phyloP scores from a whole-genome alignment of 2,113 vertebrate genomes.

The Festucalex cinctus region DNA sequence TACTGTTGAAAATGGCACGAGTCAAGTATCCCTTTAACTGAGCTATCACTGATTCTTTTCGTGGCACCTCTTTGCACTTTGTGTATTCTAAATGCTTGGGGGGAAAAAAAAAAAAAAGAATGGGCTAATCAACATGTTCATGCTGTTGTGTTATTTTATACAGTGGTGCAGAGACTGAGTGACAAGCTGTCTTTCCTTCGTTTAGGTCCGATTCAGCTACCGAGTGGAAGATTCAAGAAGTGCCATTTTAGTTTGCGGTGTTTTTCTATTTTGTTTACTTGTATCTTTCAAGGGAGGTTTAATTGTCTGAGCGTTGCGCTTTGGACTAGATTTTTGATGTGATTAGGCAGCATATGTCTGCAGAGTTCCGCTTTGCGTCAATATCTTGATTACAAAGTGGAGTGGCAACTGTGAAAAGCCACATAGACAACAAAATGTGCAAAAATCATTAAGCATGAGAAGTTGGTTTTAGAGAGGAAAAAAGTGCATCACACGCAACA shows the following conservation, averaged over 20 bases:
- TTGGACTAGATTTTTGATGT: slow-evolving; percentile 58
- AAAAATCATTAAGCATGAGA: not conserved
- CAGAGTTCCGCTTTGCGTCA: slow-evolving; percentile 2
- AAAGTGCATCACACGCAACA: not conserved
- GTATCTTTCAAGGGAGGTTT: slow-evolving; percentile 62
- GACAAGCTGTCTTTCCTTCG: slow-evolving; percentile 21
- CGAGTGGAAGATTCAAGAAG: slow-evolving; percentile 49
- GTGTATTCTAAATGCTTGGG: slow-evolving; percentile 33
- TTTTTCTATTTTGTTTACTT: slow-evolving; percentile 22
- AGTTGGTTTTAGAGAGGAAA: not conserved
- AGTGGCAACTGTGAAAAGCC: slow-evolving; percentile 24
- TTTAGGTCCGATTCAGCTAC: slow-evolving; percentile 37
- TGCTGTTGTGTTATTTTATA: slow-evolving; percentile 25
- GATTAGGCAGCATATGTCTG: slow-evolving; percentile 67
- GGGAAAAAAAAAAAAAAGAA: not conserved
- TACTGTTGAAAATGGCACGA: no score
- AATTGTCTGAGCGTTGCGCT: slow-evolving; percentile 66
- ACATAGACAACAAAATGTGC: slow-evolving; percentile 3
- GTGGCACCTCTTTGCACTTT: slow-evolving; percentile 55
- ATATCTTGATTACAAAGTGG: not conserved
- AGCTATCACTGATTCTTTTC: slow-evolving; percentile 44
- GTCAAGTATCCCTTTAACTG: no score
- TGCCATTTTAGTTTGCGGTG: slow-evolving; percentile 66
- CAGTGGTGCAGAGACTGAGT: slow-evolving; percentile 9
- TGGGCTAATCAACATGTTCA: slow-evolving; percentile 46